Percentiles rank a stretch among this genome's conserved stretches.
phyloP scores from a whole-genome alignment of 2,888 invertebrate genomes.

The Dendrolimus houi region DNA sequence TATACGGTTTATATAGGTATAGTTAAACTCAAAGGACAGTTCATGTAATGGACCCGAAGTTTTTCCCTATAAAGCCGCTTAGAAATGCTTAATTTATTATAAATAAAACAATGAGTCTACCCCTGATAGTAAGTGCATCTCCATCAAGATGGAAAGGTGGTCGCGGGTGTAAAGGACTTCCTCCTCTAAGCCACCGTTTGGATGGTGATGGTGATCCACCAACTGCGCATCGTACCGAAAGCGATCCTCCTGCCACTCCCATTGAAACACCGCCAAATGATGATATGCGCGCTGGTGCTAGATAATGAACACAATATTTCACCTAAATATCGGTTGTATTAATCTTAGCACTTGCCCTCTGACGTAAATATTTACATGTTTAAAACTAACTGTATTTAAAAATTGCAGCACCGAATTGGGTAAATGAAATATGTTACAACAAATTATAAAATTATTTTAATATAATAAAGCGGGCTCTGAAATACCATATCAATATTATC shows the following conservation, averaged over 20 bases:
- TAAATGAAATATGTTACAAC: neutral
- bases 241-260: slow-evolving; percentile 80
- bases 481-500: too few relatives aligned
- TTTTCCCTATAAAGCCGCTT: neutral
- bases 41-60: too few relatives aligned
- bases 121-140: slow-evolving; percentile 80
- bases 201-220: slow-evolving; percentile 86
- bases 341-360: too few relatives aligned
- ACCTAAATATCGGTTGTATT: too few relatives aligned
- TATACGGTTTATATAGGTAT: too few relatives aligned
- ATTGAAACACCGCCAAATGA: slow-evolving; percentile 86
- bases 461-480: neutral
- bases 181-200: slow-evolving; percentile 84
- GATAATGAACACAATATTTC: slow-evolving; percentile 7
- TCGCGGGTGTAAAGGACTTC: slow-evolving; percentile 79
- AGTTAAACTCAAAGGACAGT: too few relatives aligned
- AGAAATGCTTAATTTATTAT: neutral
- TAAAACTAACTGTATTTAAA: too few relatives aligned
- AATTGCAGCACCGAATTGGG: too few relatives aligned
- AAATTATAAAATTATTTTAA: neutral
- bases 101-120: slow-evolving; percentile 38
- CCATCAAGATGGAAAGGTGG: slow-evolving; percentile 80
- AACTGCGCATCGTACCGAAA: slow-evolving; percentile 83
- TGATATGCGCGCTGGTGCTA: slow-evolving; percentile 90
- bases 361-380: too few relatives aligned